Evolutionary conservation across 2,113 vertebrate genomes (phyloP), one percentile per base, ranked within the genome.

Genomic region (Aix galericulata): DNA sequence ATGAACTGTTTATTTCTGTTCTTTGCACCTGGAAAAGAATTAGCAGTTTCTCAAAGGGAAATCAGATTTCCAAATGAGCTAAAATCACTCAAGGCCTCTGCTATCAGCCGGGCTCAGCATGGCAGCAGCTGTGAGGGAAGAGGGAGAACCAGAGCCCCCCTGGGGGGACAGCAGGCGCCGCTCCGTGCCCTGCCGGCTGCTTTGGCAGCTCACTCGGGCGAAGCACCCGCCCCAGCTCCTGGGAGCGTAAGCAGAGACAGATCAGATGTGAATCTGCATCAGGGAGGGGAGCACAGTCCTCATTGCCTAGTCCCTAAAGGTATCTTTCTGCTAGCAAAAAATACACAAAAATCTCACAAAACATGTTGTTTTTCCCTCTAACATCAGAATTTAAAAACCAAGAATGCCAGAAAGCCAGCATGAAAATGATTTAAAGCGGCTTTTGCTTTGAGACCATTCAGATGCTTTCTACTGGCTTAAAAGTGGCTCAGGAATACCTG

Each of bases 251-350:
- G 32, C 36, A 86, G 94, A 97, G 91, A 95, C 63, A 88, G 68
- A 32, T 25, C n/a, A 3, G 79, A 58, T 92, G 97, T 95, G 92
- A 95, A 96, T 97, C 73, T 97, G 93, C 91, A 97, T 97, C 93
- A 96, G 88, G 77, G 86, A 90, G 27, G n/a, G 94, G 92, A 92
- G 92, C 67, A 58, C 64, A 88, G 95, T 90, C 68, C 34, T 93
- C 82, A 82, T 95, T 94, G 74, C 76, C 72, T 71, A 29, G 63
- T 94, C 88, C 86, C 86, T 78, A 40, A 80, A 95, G 69, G 13
- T 10, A 53, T 95, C 86, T 88, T 95, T 77, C 89, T 85, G 81
- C 59, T 84, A 75, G 62, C 69, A 95, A 58, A 86, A 95, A 88
- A 92, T 14, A 15, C 31, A 91, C 58, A 48, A 29, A 68, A 68